Percentiles rank a stretch among this genome's conserved stretches.
Evolutionary conservation across 2,113 vertebrate species (phyloP).

Genomic region (Arenaria interpres): DNA sequence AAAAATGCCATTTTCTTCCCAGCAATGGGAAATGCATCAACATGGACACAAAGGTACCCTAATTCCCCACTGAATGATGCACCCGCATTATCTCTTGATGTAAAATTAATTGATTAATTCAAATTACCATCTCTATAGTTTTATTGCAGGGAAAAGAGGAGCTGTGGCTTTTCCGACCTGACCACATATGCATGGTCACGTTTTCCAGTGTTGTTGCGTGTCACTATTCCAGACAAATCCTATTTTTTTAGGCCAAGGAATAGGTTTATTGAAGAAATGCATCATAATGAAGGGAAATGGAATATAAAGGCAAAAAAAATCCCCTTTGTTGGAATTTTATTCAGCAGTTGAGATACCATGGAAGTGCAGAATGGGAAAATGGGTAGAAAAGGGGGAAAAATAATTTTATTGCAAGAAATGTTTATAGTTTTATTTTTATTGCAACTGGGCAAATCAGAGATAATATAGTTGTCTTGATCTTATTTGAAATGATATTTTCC

Average conservation of each 20-base stretch:
- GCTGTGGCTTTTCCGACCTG: neutral
- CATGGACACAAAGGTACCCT: neutral
- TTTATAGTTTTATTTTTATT: neutral
- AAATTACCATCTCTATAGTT: too few relatives aligned
- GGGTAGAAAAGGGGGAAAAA: neutral
- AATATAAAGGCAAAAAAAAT: neutral
- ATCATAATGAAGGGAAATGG: neutral
- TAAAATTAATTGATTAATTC: neutral
- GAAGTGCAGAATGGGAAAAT: neutral
- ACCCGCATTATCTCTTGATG: neutral
- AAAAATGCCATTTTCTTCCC: accelerated
- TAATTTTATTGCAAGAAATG: neutral
- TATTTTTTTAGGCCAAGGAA: neutral
- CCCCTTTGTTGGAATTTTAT: neutral
- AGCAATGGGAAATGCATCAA: accelerated
- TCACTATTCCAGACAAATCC: neutral
- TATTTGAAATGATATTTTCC: neutral
- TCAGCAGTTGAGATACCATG: neutral
- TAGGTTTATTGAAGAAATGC: neutral
- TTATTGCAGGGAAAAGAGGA: neutral
- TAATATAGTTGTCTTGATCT: neutral
- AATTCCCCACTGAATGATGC: accelerated
- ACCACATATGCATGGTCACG: accelerated
- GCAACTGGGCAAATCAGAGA: neutral
- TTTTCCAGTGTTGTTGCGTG: neutral